Base-by-base conservation (phyloP, 1,140 invertebrate genomes). In the Sinella curviseta region DNA sequence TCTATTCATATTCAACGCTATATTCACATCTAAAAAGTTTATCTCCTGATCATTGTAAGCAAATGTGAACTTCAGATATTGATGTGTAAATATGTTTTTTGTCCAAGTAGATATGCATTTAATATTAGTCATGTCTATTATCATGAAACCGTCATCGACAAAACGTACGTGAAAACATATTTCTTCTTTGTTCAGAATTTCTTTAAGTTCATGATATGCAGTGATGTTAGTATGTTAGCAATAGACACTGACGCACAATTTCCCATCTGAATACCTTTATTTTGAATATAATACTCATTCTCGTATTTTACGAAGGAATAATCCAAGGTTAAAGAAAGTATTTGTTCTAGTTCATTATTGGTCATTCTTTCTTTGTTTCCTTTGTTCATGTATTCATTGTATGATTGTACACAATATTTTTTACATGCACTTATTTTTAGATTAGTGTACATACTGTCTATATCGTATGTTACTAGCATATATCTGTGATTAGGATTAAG, bases 181-280 rank as follows among this genome's bases (percentile, higher is more conserved):
- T 30, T n/a, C 2, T 2, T 48, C 31, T 26, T 8, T 75, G 14
- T 39, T 74, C 4, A 14, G 30, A 8, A 74, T 28, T 31, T 31
- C 1, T 31, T 74, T 31, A 30, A 74, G 14, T 31, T 74, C 70
- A 31, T 74, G 14, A 33, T 34, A 74, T 8, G 31, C 70, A 24
- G 34, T 28, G 31, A 24, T 24, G 14, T 3, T 26, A 75, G 24
- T 26, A 75, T 75, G 28, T 75, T 75, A 16, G 74, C 74, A 14
- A 75, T 48, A 8, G 34, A 48, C 1, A 75, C 74, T 20, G 34
- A 39, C 4, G 74, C 74, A 17, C 35, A 75, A 24, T 75, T 75
- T 4, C 74, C 74, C 74, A 75, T 75, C 24, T 75, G 34, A 20
- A 75, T 75, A 4, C 74, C 74, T 75, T 12, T 3, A 26, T 48